These are phyloP conservation scores for Yponomeuta malinellus DNA, from an alignment of 2,888 invertebrate genomes.

Conservation along the genomic window DNA sequence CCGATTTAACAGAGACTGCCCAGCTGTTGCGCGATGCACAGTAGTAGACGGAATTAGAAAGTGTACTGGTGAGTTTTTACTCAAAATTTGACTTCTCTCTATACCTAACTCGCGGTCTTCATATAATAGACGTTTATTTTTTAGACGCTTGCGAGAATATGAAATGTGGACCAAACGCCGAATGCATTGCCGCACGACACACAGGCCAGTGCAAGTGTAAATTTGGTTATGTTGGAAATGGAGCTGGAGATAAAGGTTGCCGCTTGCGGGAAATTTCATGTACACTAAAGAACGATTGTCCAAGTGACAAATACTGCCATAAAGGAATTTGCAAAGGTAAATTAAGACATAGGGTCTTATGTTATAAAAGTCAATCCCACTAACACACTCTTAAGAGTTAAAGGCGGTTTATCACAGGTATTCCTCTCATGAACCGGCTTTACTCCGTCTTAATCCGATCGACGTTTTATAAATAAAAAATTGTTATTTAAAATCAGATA, in stretches of 20 bases:
- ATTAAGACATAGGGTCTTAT: neutral
- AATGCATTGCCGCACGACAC: conserved; percentile 86
- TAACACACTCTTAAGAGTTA: no score
- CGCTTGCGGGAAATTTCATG: conserved; percentile 84
- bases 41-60: conserved; percentile 83
- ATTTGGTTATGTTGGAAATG: conserved; percentile 85
- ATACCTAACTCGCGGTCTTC: neutral
- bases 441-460: no score
- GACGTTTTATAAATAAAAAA: no score
- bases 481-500: no score
- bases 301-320: conserved; percentile 87
- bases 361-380: no score
- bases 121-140: conserved; percentile 25
- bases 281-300: conserved; percentile 82
- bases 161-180: conserved; percentile 88
- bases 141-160: conserved; percentile 85
- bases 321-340: conserved; percentile 87
- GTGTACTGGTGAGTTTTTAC: conserved; percentile 77
- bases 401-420: neutral
- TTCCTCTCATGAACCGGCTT: no score
- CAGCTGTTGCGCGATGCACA: conserved; percentile 85
- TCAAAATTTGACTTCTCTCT: neutral
- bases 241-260: conserved; percentile 84
- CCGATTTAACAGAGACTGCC: conserved; percentile 85
- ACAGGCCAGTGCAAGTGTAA: conserved; percentile 86